These are phyloP conservation scores for Drosophila micromelanica DNA, from an alignment of 1,140 invertebrate genomes.

Conservation along the genomic window DNA sequence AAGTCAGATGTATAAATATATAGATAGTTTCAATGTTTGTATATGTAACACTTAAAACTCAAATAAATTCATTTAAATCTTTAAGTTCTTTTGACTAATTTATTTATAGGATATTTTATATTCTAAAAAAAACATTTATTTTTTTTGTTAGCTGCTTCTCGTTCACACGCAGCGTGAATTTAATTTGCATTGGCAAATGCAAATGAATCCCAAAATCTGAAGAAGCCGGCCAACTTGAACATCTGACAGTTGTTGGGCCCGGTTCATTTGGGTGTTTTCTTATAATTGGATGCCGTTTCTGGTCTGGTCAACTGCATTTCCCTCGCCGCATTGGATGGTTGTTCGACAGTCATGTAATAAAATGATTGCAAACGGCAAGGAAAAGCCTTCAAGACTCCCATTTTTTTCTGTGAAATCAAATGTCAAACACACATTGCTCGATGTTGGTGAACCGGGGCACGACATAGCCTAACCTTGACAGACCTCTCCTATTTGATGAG, in stretches of 20 bases:
- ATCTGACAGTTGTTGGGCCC: constrained; percentile 66
- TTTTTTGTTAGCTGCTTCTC: constrained; percentile 18
- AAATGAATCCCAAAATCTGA: constrained; percentile 54
- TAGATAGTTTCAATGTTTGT: too few species aligned
- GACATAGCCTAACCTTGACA: constrained; percentile 65
- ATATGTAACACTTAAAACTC: too few species aligned
- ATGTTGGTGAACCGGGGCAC: constrained; percentile 63
- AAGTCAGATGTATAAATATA: too few species aligned
- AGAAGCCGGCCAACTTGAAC: constrained; percentile 35
- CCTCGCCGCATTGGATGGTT: constrained; percentile 21
- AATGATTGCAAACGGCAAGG: constrained; percentile 14
- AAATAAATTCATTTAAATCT: neutral
- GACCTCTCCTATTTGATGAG: constrained; percentile 32
- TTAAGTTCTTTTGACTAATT: too few species aligned
- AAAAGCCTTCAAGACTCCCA: constrained; percentile 22
- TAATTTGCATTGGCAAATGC: constrained; percentile 76
- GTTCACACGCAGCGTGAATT: constrained; percentile 58
- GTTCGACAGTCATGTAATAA: constrained; percentile 18
- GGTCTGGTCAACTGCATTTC: constrained; percentile 66
- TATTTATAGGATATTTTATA: constrained; percentile 5
- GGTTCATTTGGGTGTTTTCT: constrained; percentile 68
- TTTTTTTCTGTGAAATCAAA: constrained; percentile 60
- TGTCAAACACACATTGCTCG: constrained; percentile 77
- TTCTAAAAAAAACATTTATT: neutral
- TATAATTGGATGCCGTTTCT: constrained; percentile 74